Evolutionary conservation across 2,888 invertebrate genomes (phyloP), one percentile per base, ranked within the genome.

Genomic region (Dryobota labecula): DNA sequence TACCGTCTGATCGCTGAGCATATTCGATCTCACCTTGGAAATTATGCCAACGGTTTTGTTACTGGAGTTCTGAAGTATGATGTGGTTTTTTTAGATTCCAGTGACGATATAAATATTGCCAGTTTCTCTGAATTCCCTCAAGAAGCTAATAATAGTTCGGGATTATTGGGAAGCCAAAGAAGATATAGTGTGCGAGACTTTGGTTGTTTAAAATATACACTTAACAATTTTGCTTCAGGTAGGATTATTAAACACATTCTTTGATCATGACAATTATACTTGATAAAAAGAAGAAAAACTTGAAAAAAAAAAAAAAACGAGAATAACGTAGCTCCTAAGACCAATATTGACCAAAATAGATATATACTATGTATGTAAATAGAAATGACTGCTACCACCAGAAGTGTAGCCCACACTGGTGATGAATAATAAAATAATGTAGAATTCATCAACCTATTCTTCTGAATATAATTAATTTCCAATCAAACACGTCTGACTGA

Each of bases 1-100:
- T 53, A 13, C 45, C 30, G 36, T 38, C 47, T 54, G 54, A 56
- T 33, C n/a, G 41, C 18, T n/a, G n/a, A 77, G 47, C 15, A 33
- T 58, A 51, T n/a, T 33, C 57, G 20, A 73, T 51, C 30, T 78
- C 30, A 70, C 49, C 49, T 78, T 73, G 78, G 43, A 13, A 53
- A 45, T 57, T 58, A 51, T 73, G 13, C 45, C 30, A 18, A 38
- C 33, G 2, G 38, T 58, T 51, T 51, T 51, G 7, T 33, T 77
- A 33, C 67, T 68, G 3, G 13, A 13, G 9, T 54, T 47, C 30
- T 24, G 18, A 62, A 33, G 20, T 56, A 15, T 71, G 20, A 33
- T 45, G 9, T 0, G 8, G n/a, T 47, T 18, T 47, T 47, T 18
- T 47, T 47, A 47, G 27, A 47, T 47, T 47, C 20, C 5, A 49